A percentile compares a stretch with the other conserved stretches of the same genome.
phyloP scores from a whole-genome alignment of 2,113 vertebrate species.

The Corvus moneduloides region DNA sequence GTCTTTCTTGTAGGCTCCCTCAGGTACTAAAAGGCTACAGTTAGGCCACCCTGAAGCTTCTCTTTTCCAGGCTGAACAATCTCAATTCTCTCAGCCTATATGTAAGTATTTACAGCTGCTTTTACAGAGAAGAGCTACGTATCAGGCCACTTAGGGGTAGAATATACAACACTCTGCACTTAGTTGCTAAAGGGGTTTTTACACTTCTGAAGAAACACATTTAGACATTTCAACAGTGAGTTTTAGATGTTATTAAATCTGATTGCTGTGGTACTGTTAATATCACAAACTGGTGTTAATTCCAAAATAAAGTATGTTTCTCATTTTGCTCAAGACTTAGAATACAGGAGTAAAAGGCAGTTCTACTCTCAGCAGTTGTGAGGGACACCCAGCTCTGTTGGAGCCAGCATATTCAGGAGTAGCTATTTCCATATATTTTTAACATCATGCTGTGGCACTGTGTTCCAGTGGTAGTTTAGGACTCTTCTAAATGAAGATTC shows the following conservation, averaged over 20 bases:
- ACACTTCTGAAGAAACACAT: background rate
- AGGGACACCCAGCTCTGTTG: background rate
- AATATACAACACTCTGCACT: no score
- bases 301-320: background rate
- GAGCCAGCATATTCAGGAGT: background rate
- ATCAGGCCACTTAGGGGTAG: no score
- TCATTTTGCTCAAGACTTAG: background rate
- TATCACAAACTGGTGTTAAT: background rate
- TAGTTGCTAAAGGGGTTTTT: background rate
- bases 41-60: background rate
- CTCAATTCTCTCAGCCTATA: rapidly evolving
- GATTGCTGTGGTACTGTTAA: background rate
- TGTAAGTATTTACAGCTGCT: background rate
- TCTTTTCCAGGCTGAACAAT: background rate
- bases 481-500: background rate
- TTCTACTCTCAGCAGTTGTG: background rate
- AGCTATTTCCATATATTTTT: background rate
- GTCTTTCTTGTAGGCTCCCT: background rate
- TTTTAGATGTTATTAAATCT: background rate
- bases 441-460: no score
- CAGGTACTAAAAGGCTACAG: background rate
- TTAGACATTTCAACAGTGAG: background rate
- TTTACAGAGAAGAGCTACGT: background rate
- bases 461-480: background rate
- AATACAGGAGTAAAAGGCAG: background rate